Base-by-base conservation (phyloP, 2,888 invertebrate species). In the Nasonia oneida region DNA sequence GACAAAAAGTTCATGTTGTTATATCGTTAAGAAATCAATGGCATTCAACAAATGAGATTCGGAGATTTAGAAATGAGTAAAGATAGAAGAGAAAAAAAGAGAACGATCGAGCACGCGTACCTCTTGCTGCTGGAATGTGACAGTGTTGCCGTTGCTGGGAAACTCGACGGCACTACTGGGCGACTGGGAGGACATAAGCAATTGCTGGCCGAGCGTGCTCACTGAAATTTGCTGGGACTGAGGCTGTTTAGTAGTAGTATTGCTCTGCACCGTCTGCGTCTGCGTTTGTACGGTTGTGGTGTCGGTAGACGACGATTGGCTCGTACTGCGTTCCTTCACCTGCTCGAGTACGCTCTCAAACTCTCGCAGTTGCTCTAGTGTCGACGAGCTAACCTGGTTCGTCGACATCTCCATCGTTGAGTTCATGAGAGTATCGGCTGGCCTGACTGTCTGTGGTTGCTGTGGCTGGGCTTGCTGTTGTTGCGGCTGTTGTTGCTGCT, bases 271-370 rank as follows among this genome's bases (percentile, higher is more conserved):
- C 0, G 89, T 89, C 33, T 88, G 88, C 5, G 92, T 92, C 83
- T 92, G 93, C 0, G 93, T 92, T 78, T 93, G 92, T 2, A 91
- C 92, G 0, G 42, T 42, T 0, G 47, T 47, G 12, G 93, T 91
- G 3, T 88, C 87, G 4, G 89, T 91, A 1, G 91, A 88, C 3
- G 89, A 86, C n/a, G 90, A 87, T 42, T 91, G 91, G 4, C 95
- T 95, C 39, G 95, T 96, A 89, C 96, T 96, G 86, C 96, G 94
- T 92, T 97, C 97, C 91, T 97, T 97, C 0, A 97, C 96, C 94
- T 97, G 97, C 90, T 97, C 97, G 86, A 97, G 94, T 0, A 97
- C 97, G 94, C 96, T 96, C 91, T 97, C 97, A 89, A 97, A 97
- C 91, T 97, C 97, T 82, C 97, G 94, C 12, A 97, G 92, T 90